Conservation (phyloP, 30 jellyfish, hydroid and myxozoan species). For the Aurelia sp. region DNA sequence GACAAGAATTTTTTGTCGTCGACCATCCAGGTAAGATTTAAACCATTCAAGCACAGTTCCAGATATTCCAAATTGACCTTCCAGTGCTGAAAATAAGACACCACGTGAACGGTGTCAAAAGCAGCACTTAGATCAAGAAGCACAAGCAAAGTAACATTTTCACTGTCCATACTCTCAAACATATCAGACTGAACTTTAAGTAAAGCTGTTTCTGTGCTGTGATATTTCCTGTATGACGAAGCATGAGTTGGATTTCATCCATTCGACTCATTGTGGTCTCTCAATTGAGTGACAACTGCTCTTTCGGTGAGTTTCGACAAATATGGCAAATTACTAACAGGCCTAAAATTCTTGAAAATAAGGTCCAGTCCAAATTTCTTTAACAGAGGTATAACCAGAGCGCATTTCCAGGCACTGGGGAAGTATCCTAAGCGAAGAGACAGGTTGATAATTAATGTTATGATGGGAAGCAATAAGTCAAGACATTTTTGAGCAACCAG, state of each 20-base stretch:
- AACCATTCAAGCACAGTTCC: constrained; percentile 44
- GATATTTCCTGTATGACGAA: constrained; percentile 35
- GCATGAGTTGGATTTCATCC: constrained; percentile 12
- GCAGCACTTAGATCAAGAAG: too few relatives aligned
- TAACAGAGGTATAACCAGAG: constrained; percentile 19
- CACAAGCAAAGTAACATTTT: too few relatives aligned
- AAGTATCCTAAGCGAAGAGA: constrained; percentile 34
- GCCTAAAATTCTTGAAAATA: constrained; percentile 37
- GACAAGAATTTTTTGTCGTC: constrained; percentile 15
- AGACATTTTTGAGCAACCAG: constrained; percentile 18
- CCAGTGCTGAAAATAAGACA: not conserved
- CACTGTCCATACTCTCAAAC: not conserved
- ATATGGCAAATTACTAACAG: constrained; percentile 55
- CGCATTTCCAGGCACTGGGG: constrained; percentile 54
- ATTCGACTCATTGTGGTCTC: constrained; percentile 29
- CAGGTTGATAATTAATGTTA: not conserved
- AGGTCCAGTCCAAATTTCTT: constrained; percentile 51
- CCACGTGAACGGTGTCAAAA: constrained; percentile 36
- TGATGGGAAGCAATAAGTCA: too few relatives aligned
- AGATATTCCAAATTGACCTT: constrained; percentile 22
- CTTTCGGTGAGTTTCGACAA: constrained; percentile 52
- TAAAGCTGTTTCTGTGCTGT: constrained; percentile 69
- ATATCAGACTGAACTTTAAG: constrained; percentile 29
- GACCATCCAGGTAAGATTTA: constrained; percentile 33
- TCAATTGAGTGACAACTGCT: constrained; percentile 10